phyloP scores from a whole-genome alignment of 2,797 vertebrate species.

The Linurgus olivaceus region DNA sequence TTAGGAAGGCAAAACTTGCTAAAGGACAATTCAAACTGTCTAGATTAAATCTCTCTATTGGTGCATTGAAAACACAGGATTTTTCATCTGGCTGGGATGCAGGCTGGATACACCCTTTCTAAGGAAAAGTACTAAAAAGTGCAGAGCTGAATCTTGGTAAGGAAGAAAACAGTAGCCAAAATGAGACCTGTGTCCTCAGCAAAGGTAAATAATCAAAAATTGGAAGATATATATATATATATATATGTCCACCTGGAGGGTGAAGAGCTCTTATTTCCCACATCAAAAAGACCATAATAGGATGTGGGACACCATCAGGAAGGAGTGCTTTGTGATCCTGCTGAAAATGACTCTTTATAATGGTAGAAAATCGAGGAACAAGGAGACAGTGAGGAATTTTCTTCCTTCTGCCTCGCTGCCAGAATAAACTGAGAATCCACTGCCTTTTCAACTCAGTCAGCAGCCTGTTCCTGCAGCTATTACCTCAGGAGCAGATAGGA shows the following conservation, averaged over 20 bases:
- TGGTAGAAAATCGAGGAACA: background rate
- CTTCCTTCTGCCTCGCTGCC: background rate
- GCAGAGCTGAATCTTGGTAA: background rate
- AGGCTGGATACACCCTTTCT: background rate
- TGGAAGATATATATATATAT: background rate
- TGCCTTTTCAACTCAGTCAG: constrained; percentile 2
- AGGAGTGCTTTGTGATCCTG: background rate
- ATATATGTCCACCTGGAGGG: background rate
- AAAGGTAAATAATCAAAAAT: background rate
- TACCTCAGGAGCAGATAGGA: background rate
- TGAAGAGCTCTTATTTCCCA: background rate
- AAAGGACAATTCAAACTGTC: background rate
- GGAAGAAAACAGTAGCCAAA: background rate
- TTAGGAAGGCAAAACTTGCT: background rate
- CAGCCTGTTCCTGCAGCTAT: background rate
- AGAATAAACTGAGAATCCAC: background rate
- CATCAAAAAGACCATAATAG: background rate
- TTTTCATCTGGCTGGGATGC: background rate
- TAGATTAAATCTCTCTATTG: background rate
- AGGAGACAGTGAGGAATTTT: background rate
- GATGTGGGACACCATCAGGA: background rate
- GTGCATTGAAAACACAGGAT: background rate
- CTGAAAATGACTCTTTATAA: background rate
- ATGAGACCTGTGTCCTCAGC: background rate
- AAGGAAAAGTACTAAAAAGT: background rate